Percentiles rank a stretch among this genome's conserved stretches.
Evolutionary conservation across 2,888 invertebrate genomes (phyloP).

Genomic region (Andrena chrysosceles): DNA sequence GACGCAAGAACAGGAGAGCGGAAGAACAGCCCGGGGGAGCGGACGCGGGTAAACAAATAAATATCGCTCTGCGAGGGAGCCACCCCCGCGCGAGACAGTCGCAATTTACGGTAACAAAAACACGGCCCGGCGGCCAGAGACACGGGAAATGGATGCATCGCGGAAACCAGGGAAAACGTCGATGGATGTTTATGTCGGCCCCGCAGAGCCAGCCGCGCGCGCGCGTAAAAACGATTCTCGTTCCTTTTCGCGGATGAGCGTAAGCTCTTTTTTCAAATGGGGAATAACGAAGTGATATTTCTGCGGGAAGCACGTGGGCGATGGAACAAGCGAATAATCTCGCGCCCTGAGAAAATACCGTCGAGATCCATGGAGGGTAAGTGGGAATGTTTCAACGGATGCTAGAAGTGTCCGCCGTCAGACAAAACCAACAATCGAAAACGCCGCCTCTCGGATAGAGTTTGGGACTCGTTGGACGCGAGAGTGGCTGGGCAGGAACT

Average conservation of each 20-base stretch:
- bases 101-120: conserved; percentile 28
- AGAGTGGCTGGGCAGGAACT: neutral
- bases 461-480: conserved; percentile 22
- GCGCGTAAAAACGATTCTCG: neutral
- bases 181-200: conserved; percentile 31
- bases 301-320: neutral
- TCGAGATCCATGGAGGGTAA: too few species aligned
- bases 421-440: conserved; percentile 28
- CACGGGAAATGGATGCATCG: conserved; percentile 21
- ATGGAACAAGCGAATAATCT: neutral
- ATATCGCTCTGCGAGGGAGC: conserved; percentile 4
- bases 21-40: neutral
- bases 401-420: neutral
- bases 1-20: neutral
- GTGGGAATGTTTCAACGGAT: conserved; percentile 2
- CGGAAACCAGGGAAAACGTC: conserved; percentile 40
- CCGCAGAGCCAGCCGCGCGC: neutral
- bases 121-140: neutral
- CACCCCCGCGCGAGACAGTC: neutral
- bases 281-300: conserved; percentile 28
- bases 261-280: neutral
- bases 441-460: conserved; percentile 5
- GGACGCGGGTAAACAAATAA: conserved; percentile 10
- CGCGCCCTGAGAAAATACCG: neutral
- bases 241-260: conserved; percentile 19